Evolutionary conservation across 1,140 invertebrate species (phyloP), one percentile per base, ranked within the genome.

Genomic region (Aphaenogaster rudis): DNA sequence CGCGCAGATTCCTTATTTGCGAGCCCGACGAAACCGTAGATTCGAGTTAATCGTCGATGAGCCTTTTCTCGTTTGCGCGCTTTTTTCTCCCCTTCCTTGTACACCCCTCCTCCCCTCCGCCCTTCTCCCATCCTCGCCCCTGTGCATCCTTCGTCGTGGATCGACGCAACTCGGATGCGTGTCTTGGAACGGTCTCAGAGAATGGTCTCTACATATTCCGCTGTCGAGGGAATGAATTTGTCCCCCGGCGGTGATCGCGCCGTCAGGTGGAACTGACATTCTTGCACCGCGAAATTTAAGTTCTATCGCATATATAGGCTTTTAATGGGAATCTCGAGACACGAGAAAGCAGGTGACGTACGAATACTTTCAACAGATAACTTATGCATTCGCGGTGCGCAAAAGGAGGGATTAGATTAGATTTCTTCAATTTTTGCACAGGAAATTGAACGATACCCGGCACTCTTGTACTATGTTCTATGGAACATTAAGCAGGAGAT

Each of bases 31-130:
- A 93, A 93, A 92, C 93, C 90, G 92, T 93, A 93, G 93, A 94
- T 95, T 93, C 94, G 92, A 92, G 94, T 95, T 94, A 95, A 95
- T 95, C 94, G 93, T 93, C 90, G 93, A 93, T 92, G 93, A 94
- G 91, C 91, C 91, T 92, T 89, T 90, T 72, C 78, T 50, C 82
- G 48, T 61, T 78, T 85, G 76, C 88, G 87, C 89, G 57, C 69
- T 88, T 81, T 81, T 86, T 88, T 88, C 88, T 89, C 86, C 67
- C 36, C 28, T 28, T 63, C n/a, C 21, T 33, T 21, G 33, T 76
- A 28, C 48, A 28, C 28, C 81, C 79, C 79, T 69, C 48, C 36
- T 11, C n/a, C 39, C 13, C 17, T 69, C 50, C 36, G 28, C 81
- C 79, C 79, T 69, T 42, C 36, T 11, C n/a, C 39, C 13, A 17